Conservation (phyloP, 2,113 vertebrate genomes). For the Ivindomyrus marchei region DNA sequence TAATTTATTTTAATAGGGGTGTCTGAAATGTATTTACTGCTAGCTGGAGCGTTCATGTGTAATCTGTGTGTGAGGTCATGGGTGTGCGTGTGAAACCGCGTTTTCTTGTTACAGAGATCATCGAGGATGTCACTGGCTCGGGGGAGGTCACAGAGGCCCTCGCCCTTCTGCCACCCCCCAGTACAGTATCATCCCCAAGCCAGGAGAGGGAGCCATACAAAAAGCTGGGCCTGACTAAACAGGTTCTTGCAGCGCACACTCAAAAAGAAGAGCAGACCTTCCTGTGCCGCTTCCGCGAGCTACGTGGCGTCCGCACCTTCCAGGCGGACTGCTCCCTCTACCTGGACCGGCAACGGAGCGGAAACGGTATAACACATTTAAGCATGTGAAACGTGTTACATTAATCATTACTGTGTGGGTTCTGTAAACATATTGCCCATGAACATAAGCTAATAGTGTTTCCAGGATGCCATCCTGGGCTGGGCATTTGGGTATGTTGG, state of each 20-base stretch:
- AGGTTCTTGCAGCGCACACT: constrained; percentile 85
- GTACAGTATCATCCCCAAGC: constrained; percentile 46
- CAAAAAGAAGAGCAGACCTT: constrained; percentile 90
- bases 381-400: background rate
- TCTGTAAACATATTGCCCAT: background rate
- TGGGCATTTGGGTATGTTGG: background rate
- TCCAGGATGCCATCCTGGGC: background rate
- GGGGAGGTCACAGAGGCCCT: constrained; percentile 40
- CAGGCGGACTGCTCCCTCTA: constrained; percentile 71
- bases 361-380: constrained; percentile 43
- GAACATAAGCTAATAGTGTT: background rate
- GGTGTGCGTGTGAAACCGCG: background rate
- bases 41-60: background rate
- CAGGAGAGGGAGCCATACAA: constrained; percentile 75
- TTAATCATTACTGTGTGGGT: background rate
- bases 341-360: constrained; percentile 61
- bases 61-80: background rate
- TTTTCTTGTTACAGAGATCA: constrained; percentile 64
- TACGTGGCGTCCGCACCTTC: constrained; percentile 58
- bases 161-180: constrained; percentile 35
- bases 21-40: background rate
- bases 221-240: constrained; percentile 83
- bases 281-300: constrained; percentile 73
- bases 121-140: constrained; percentile 61
- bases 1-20: background rate